Evolutionary conservation across 37 sponge, comb jelly and placozoan species (phyloP).

Genomic region (Bolinopsis microptera): DNA sequence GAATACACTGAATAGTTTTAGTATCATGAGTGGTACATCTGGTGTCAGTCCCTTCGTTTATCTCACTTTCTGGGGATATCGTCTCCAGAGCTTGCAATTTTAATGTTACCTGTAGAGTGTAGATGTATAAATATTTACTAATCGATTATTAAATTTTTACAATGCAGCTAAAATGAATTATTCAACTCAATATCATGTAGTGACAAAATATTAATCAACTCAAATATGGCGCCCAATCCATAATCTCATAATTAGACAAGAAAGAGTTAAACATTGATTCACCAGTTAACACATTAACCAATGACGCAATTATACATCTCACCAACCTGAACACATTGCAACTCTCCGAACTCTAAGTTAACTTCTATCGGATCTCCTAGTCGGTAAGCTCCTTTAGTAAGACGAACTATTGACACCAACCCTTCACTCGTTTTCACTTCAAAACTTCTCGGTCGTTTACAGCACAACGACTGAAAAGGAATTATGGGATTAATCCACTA

Average conservation of each 20-base stretch:
- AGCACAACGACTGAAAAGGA: conserved; percentile 48
- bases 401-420: conserved; percentile 5
- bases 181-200: too few relatives aligned
- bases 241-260: too few relatives aligned
- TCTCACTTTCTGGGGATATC: conserved; percentile 38
- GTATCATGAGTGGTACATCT: conserved; percentile 35
- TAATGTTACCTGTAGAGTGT: conserved; percentile 31
- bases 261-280: too few relatives aligned
- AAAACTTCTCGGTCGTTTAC: conserved; percentile 41
- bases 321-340: conserved; percentile 54
- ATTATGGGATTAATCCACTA: too few relatives aligned
- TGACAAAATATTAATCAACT: too few relatives aligned
- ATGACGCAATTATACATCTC: too few relatives aligned
- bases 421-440: conserved; percentile 50
- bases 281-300: too few relatives aligned
- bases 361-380: conserved; percentile 65
- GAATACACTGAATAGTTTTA: conserved; percentile 15
- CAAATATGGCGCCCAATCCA: too few relatives aligned
- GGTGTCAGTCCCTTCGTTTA: background rate
- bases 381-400: conserved; percentile 27
- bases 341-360: conserved; percentile 32
- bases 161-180: too few relatives aligned
- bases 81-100: conserved; percentile 54
- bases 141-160: too few relatives aligned
- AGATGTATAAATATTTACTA: too few relatives aligned